Conservation (phyloP, 2,113 vertebrate genomes). For the Erpornis zantholeuca region DNA sequence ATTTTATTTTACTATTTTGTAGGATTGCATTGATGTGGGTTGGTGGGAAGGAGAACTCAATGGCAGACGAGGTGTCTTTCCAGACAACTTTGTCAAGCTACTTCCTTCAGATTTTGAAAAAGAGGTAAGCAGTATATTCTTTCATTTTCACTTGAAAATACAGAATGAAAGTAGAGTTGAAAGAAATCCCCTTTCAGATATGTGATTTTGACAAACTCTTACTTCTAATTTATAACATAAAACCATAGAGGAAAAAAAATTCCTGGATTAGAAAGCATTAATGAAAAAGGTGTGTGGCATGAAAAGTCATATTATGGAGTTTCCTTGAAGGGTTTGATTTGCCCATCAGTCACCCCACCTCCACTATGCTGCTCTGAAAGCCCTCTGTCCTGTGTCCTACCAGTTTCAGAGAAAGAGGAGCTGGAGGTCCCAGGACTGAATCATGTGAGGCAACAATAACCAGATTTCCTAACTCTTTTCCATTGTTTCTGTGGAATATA, state of each 20-base stretch:
- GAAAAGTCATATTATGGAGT: background rate
- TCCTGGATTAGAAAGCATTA: background rate
- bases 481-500: background rate
- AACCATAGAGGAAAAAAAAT: background rate
- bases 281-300: background rate
- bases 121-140: slow-evolving; percentile 76
- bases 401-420: background rate
- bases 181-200: background rate
- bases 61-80: slow-evolving; percentile 90
- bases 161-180: background rate
- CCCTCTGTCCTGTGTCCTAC: background rate
- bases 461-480: slow-evolving; percentile 13
- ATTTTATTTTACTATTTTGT: slow-evolving; percentile 11
- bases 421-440: background rate
- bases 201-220: background rate
- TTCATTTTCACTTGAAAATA: background rate
- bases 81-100: slow-evolving; percentile 97
- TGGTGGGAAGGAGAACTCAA: slow-evolving; percentile 98
- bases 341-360: background rate
- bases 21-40: slow-evolving; percentile 95
- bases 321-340: background rate
- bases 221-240: background rate
- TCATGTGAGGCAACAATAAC: background rate
- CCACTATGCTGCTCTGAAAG: background rate
- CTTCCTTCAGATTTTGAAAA: slow-evolving; percentile 90